Base-by-base conservation (phyloP, 2,797 vertebrate species). In the Acrossocheilus wenchowensis region DNA sequence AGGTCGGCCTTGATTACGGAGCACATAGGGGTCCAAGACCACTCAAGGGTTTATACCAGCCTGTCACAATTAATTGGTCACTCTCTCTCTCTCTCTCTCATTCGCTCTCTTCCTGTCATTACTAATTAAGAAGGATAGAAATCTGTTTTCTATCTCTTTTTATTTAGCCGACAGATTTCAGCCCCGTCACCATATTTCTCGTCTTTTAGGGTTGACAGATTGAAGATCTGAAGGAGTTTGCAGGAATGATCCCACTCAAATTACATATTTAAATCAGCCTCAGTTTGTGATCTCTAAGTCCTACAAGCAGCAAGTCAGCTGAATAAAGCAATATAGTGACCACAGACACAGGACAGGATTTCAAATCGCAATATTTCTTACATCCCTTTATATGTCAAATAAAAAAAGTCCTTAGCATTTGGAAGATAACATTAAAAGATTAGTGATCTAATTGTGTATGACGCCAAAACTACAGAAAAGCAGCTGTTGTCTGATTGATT, bases 1-100 rank as follows among this genome's bases (percentile, higher is more conserved):
- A 75, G 34, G 39, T 26, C 30, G 17, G 30, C 80, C 21, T 26
- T 77, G 34, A 23, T 73, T 12, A 78, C 50, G 26, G 86, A 88
- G 83, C 83, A 73, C 21, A 23, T 71, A 86, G 54, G 36, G 64
- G 54, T 85, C 78, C 30, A 84, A 81, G 39, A 36, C 73, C 81
- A 60, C 26, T 17, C 14, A 73, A 79, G 30, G 57, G 30, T 82
- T 72, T 39, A 23, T 84, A 73, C 43, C 66, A 71, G 68, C 45
- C 62, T 60, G 54, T 73, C 41, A 86, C 50, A 62, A 62, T 50
- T 34, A 48, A 10, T 45, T 19, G 39, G 10, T 73, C 73, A 39
- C 39, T 4, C 19, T n/a, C 26, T 66, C 62, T 73, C 62, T 39
- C 21, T 36, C 39, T 9, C n/a, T 3, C 7, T 26, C 6, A 1